Evolutionary conservation across 2,797 vertebrate species (phyloP).

Genomic region (Morus bassanus): DNA sequence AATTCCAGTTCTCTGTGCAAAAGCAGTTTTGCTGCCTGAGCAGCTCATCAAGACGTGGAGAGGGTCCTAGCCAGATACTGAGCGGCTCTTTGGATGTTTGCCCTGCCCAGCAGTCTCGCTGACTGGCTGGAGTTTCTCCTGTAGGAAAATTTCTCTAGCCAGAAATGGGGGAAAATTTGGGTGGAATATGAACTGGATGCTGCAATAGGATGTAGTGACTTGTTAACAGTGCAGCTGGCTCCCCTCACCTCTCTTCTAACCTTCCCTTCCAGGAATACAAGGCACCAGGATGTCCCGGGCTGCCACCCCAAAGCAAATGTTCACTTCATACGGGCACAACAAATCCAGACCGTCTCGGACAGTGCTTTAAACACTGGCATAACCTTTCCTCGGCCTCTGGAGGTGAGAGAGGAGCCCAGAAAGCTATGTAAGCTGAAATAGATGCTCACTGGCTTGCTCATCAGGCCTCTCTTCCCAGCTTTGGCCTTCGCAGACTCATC

Average conservation of each 20-base stretch:
- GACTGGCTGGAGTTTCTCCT: constrained; percentile 41
- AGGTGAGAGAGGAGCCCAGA: neutral
- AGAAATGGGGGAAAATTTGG: neutral
- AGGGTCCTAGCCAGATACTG: constrained; percentile 26
- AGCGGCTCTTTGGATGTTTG: neutral
- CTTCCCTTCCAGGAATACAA: constrained; percentile 51
- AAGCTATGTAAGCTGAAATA: neutral
- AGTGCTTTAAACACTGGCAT: neutral
- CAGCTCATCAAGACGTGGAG: constrained; percentile 8
- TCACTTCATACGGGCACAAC: neutral
- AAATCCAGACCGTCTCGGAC: constrained; percentile 41
- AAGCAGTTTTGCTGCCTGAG: constrained; percentile 23
- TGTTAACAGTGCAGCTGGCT: constrained; percentile 32
- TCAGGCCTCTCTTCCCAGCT: neutral
- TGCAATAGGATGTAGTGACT: constrained; percentile 51
- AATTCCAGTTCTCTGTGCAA: neutral
- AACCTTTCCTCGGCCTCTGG: neutral
- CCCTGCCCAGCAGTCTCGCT: constrained; percentile 45
- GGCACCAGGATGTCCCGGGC: constrained; percentile 34
- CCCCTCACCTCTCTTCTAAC: constrained; percentile 8
- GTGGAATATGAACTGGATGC: constrained; percentile 42
- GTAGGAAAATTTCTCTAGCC: constrained; percentile 59
- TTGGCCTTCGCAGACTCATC: neutral
- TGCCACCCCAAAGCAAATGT: constrained; percentile 32
- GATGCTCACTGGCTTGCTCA: constrained; percentile 10